phyloP scores from a whole-genome alignment of 2,888 invertebrate genomes.

The Himalopsyche anomala region DNA sequence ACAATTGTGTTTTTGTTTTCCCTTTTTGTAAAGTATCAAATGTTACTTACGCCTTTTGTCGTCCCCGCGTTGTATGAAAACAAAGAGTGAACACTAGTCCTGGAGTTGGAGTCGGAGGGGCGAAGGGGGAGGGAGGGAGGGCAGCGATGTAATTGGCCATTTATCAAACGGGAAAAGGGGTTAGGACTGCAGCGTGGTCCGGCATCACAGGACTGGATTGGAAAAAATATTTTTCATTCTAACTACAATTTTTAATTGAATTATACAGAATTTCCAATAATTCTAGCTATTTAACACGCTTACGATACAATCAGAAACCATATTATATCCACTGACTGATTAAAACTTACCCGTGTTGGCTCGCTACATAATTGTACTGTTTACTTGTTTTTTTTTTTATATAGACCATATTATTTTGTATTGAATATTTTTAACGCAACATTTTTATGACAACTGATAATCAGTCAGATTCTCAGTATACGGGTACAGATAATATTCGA shows the following conservation, averaged over 20 bases:
- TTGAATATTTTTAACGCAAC: no score
- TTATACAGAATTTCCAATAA: no score
- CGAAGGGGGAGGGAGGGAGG: slow-evolving; percentile 67
- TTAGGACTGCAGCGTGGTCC: slow-evolving; percentile 71
- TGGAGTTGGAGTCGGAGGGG: slow-evolving; percentile 46
- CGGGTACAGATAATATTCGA: no score
- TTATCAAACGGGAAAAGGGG: slow-evolving; percentile 78
- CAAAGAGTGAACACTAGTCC: slow-evolving; percentile 61
- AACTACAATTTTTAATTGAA: background rate
- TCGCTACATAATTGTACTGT: background rate
- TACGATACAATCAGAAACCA: no score
- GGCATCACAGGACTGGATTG: slow-evolving; percentile 67
- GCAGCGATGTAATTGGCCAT: slow-evolving; percentile 77
- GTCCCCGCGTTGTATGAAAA: slow-evolving; percentile 59
- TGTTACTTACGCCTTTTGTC: slow-evolving; percentile 69
- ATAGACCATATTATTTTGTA: no score
- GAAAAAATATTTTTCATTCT: slow-evolving; percentile 46
- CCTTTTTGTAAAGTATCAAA: slow-evolving; percentile 71
- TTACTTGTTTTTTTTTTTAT: no score
- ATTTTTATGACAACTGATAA: no score
- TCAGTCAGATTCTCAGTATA: no score
- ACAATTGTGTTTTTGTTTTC: slow-evolving; percentile 28
- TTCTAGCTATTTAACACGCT: no score
- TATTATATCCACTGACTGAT: background rate
- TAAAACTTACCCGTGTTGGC: background rate